Evolutionary conservation across 2,888 invertebrate genomes (phyloP), one percentile per base, ranked within the genome.

Genomic region (Stenodera caucasica): DNA sequence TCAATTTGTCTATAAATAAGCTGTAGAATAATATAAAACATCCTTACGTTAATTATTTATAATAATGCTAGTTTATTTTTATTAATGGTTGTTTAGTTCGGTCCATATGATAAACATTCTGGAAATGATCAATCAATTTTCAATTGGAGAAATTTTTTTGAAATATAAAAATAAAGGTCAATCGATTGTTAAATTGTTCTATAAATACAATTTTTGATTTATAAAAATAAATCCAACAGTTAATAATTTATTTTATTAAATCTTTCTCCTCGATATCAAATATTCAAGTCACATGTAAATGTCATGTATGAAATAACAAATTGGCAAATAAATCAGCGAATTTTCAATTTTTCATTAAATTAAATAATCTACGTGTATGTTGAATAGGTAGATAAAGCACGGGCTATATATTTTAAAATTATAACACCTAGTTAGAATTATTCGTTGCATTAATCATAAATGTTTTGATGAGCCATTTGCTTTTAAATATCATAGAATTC

Each of bases 391-490:
- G 21, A 45, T 45, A 45, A 45, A 45, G 40, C 45, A 11, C 11
- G 37, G 0, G 40, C 40, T 12, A 26, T 33, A n/a, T 33, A 33
- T 8, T 2, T 3, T 12, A 33, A 12, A 33, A 33, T 8, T 21
- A 15, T 4, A 45, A 21, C 12, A 12, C 21, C 18, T n/a, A n/a
- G n/a, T 33, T 33, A 33, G n/a, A n/a, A 30, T 30, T 30, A 23
- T 50, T 50, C 50, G 12, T 4, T 7, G 15, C 3, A 52, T 52
- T 52, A n/a, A 9, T 15, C 5, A 35, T 32, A 52, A 52, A 52
- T 52, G 11, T 8, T 35, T 30, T 35, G 52, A 52, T 52, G 52
- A 21, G 32, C 15, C 32, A 52, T 52, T 32, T 35, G 52, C 30
- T 29, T 33, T 5, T 26, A 50, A 33, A 12, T n/a, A 33, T 33